phyloP scores from a whole-genome alignment of 2,888 invertebrate species.

The Lucinisca nassula region DNA sequence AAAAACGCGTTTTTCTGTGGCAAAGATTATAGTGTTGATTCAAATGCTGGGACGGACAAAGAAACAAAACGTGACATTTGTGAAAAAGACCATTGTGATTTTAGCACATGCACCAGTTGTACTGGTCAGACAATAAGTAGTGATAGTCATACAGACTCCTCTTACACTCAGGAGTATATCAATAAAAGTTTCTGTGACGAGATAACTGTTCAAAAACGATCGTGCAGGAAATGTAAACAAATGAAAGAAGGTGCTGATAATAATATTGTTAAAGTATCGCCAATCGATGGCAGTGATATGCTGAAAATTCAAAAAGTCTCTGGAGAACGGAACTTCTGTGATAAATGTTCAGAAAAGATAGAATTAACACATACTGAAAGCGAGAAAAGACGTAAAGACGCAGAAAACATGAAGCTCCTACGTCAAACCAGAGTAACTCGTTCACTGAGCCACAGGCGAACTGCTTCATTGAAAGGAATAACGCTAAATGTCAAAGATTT shows the following conservation, averaged over 20 bases:
- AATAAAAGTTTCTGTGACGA: constrained; percentile 20
- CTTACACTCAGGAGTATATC: constrained; percentile 17
- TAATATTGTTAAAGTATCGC: constrained; percentile 55
- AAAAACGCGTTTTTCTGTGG: not conserved
- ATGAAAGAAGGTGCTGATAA: constrained; percentile 43
- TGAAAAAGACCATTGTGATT: constrained; percentile 65
- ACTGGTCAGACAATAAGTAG: not conserved
- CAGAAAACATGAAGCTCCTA: constrained; percentile 48
- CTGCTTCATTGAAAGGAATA: not conserved
- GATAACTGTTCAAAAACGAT: not conserved
- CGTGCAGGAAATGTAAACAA: constrained; percentile 30
- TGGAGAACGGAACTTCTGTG: not conserved
- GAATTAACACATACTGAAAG: constrained; percentile 34
- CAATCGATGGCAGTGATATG: constrained; percentile 43
- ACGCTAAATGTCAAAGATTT: not conserved
- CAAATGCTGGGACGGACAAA: not conserved
- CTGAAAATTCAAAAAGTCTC: constrained; percentile 55
- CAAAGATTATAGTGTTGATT: not conserved
- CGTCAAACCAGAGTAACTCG: not conserved
- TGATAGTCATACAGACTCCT: not conserved
- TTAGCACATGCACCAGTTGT: constrained; percentile 41
- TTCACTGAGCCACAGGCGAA: not conserved
- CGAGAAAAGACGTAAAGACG: constrained; percentile 59
- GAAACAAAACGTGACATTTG: constrained; percentile 9
- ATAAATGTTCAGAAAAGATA: constrained; percentile 39